Conservation (phyloP, 2,888 invertebrate species). For the Metacarcinus magister region DNA sequence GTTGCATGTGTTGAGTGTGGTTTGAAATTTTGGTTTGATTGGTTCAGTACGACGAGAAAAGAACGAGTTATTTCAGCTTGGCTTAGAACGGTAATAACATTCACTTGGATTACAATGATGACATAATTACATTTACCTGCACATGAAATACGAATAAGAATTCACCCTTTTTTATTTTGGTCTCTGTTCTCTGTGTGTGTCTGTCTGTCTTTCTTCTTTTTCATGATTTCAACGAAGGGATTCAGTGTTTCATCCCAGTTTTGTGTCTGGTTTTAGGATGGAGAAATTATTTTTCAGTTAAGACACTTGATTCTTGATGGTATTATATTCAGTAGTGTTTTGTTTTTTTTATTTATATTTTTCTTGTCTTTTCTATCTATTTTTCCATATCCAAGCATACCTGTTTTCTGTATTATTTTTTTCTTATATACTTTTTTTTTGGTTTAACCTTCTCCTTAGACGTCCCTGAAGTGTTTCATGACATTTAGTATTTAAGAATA, state of each 20-base stretch:
- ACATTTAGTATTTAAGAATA: too few species aligned
- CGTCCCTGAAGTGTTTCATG: too few species aligned
- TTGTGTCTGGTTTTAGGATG: not conserved
- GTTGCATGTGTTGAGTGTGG: not conserved
- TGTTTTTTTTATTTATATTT: not conserved
- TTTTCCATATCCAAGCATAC: not conserved
- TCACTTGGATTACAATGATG: slow-evolving; percentile 13
- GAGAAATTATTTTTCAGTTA: not conserved
- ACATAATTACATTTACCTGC: not conserved
- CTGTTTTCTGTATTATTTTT: not conserved
- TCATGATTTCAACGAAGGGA: not conserved
- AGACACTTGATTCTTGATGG: not conserved
- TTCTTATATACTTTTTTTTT: not conserved
- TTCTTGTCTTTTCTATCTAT: not conserved
- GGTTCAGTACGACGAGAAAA: not conserved
- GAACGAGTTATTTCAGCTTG: not conserved
- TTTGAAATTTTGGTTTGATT: not conserved
- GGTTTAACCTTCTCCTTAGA: too few species aligned
- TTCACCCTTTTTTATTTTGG: too few species aligned
- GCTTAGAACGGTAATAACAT: not conserved
- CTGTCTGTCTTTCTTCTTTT: not conserved
- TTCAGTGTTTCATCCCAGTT: not conserved
- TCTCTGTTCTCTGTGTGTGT: too few species aligned
- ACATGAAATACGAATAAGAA: too few species aligned
- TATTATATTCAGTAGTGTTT: not conserved